phyloP scores from a whole-genome alignment of 2,797 vertebrate genomes.

The Pangasius larnaudii region DNA sequence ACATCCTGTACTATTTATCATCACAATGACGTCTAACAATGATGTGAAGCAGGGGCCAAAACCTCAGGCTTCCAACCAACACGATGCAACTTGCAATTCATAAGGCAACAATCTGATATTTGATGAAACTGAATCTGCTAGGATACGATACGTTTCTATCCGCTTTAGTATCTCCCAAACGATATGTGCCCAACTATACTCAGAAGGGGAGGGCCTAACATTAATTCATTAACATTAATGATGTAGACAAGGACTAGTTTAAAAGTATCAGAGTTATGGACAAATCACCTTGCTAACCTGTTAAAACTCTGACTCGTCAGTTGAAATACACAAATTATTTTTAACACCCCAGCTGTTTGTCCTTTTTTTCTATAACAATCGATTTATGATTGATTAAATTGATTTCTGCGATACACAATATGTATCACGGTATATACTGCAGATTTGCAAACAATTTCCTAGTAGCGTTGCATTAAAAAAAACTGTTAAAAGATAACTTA shows the following conservation, averaged over 20 bases:
- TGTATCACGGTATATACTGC: too few relatives aligned
- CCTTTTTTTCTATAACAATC: not conserved
- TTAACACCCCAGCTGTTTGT: not conserved
- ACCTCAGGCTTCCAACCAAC: not conserved
- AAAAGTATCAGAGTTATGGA: not conserved
- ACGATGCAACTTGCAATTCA: not conserved
- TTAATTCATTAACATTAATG: not conserved
- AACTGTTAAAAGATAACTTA: not conserved
- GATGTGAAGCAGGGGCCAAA: not conserved
- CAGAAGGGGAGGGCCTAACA: not conserved
- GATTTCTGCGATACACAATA: not conserved
- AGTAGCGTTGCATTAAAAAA: not conserved
- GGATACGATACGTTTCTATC: not conserved
- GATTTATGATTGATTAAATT: too few relatives aligned
- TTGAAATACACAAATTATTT: not conserved
- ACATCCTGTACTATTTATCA: slow-evolving; percentile 46
- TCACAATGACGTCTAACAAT: slow-evolving; percentile 33
- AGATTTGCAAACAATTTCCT: not conserved
- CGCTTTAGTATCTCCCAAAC: not conserved
- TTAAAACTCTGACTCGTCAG: too few relatives aligned
- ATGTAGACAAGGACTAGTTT: too few relatives aligned
- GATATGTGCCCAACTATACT: not conserved
- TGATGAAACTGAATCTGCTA: not conserved
- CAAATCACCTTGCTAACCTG: not conserved
- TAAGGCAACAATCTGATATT: not conserved